A percentile compares a stretch with the other conserved stretches of the same genome.
phyloP scores from a whole-genome alignment of 2,888 invertebrate genomes.

The Psylliodes chrysocephalus region DNA sequence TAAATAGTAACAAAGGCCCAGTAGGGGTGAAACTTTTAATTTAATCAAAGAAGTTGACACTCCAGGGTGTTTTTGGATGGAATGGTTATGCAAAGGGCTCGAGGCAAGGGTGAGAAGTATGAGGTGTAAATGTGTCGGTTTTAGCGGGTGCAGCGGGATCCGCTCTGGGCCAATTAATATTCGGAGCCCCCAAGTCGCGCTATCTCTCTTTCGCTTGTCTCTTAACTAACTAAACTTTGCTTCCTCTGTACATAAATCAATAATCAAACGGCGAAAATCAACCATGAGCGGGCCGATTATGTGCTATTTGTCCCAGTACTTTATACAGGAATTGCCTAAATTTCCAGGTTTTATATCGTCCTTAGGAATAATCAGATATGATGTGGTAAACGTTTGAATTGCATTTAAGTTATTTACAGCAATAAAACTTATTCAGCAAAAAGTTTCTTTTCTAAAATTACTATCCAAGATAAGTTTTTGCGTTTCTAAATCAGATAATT shows the following conservation, averaged over 20 bases:
- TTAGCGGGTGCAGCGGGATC: slow-evolving; percentile 57
- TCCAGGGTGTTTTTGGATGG: slow-evolving; percentile 63
- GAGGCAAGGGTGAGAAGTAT: slow-evolving; percentile 54
- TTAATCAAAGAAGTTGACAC: slow-evolving; percentile 67
- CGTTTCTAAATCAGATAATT: too few relatives aligned
- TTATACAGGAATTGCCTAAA: too few relatives aligned
- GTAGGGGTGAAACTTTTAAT: slow-evolving; percentile 64
- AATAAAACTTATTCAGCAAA: too few relatives aligned
- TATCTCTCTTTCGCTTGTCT: slow-evolving; percentile 30
- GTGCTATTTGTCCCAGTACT: not conserved
- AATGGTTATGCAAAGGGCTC: slow-evolving; percentile 54
- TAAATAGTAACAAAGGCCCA: slow-evolving; percentile 61
- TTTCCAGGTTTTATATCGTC: too few relatives aligned
- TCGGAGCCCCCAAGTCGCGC: slow-evolving; percentile 48
- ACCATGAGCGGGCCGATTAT: slow-evolving; percentile 5
- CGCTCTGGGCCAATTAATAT: slow-evolving; percentile 62
- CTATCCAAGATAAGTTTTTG: too few relatives aligned
- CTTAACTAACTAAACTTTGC: slow-evolving; percentile 34
- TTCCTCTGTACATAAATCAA: slow-evolving; percentile 39
- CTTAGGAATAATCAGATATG: too few relatives aligned
- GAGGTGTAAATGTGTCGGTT: slow-evolving; percentile 64
- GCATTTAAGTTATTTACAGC: too few relatives aligned
- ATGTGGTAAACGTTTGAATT: too few relatives aligned
- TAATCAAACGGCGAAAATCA: slow-evolving; percentile 40
- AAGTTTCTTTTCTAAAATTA: too few relatives aligned